Conservation (phyloP, 2,113 vertebrate genomes). For the Hassar affinis region DNA sequence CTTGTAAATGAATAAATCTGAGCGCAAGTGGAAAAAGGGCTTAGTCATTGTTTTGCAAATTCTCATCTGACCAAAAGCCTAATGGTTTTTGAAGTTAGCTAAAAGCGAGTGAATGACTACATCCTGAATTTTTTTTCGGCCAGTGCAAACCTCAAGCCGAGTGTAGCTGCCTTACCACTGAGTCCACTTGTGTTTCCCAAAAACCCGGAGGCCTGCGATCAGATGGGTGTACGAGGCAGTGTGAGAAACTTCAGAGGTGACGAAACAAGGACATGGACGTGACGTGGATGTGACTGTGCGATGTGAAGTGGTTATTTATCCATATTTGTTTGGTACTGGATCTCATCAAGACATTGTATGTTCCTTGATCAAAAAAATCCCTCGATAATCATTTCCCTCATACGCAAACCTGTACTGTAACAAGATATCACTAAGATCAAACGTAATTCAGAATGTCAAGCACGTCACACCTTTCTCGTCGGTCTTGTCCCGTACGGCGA, state of each 20-base stretch:
- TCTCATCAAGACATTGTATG: background rate
- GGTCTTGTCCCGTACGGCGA: constrained; percentile 86
- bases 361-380: background rate
- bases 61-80: constrained; percentile 21
- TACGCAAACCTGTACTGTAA: too few relatives aligned
- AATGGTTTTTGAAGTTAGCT: background rate
- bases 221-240: too few relatives aligned
- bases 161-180: background rate
- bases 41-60: constrained; percentile 19
- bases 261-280: background rate
- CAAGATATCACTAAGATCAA: background rate
- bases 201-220: background rate
- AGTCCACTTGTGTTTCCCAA: background rate
- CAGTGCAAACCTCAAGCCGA: background rate
- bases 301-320: background rate
- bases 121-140: background rate
- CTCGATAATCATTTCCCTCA: background rate
- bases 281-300: background rate
- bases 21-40: background rate
- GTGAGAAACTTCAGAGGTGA: background rate
- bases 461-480: constrained; percentile 83
- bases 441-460: background rate
- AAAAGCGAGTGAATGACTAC: background rate
- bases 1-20: constrained; percentile 27
- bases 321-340: background rate